Percentiles rank a stretch among this genome's conserved stretches.
These are phyloP conservation scores for Pandemis cinnamomeana DNA, from an alignment of 2,888 invertebrate species.

Conservation along the genomic window DNA sequence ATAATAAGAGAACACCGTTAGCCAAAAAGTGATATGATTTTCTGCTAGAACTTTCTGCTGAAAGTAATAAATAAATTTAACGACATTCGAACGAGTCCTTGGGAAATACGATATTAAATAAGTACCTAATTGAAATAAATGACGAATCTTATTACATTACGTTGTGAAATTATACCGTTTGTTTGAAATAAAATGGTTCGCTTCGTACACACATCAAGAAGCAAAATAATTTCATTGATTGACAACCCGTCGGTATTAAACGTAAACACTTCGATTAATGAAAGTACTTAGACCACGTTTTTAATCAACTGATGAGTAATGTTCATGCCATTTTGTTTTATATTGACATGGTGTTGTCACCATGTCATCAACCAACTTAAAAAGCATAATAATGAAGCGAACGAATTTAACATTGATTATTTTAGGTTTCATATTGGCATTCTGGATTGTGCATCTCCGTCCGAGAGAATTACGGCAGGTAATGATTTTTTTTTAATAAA, in stretches of 20 bases:
- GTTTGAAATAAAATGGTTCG: background rate
- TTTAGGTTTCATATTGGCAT: too few species aligned
- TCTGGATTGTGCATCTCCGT: too few species aligned
- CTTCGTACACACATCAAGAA: conserved; percentile 1
- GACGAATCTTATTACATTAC: background rate
- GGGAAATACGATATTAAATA: background rate
- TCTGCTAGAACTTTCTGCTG: too few species aligned
- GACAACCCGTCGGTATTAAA: conserved; percentile 1
- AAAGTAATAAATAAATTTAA: background rate
- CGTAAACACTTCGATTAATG: conserved; percentile 18
- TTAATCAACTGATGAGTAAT: conserved; percentile 17
- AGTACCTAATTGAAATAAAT: background rate
- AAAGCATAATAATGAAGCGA: background rate
- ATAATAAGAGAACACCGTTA: too few species aligned
- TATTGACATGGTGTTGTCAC: conserved; percentile 1
- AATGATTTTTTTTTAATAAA: too few species aligned
- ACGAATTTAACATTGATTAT: too few species aligned
- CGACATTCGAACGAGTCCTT: background rate
- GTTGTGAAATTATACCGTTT: background rate
- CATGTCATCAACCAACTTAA: background rate
- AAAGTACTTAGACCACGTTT: conserved; percentile 9
- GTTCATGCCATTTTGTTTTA: background rate
- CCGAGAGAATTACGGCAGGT: too few species aligned
- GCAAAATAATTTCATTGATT: conserved; percentile 12
- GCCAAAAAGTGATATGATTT: too few species aligned